Base-by-base conservation (phyloP, 2,888 invertebrate genomes). In the Oscheius sp. region DNA sequence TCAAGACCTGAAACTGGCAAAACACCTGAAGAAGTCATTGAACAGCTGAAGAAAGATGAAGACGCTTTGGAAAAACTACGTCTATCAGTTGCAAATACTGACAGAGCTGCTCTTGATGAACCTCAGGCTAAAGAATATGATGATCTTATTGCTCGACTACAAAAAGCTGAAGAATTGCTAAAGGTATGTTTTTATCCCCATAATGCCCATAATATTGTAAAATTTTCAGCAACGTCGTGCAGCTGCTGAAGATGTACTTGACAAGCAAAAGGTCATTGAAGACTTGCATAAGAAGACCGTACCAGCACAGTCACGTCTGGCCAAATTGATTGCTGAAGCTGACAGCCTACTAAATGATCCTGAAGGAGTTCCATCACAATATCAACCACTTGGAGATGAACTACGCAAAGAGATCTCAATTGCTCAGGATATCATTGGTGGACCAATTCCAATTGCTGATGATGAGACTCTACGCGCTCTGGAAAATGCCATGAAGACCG, bases 281-380 rank as follows among this genome's bases (percentile, higher is more conserved):
- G 68, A 69, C 6, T 64, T 81, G 21, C 78, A 77, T 49, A 73
- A 72, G 43, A 69, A 73, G 7, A 58, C 75, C 35, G 70, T 72
- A 25, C 76, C 73, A 45, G 56, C 75, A 21, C 66, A 71, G 43
- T 69, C 73, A 29, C 71, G 74, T 9, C 76, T 81, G 45, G 76
- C 76, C n/a, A 71, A 73, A 56, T 76, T 81, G 56, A 76, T 81
- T 55, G 73, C 71, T 52, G 77, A 77, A 46, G 78, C 77, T 23
- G 69, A 75, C 43, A 69, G 73, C 43, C 76, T 81, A 23, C 69
- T 79, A n/a, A 43, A 69, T 59, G 74, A 81, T 49, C 73, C 78
- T 61, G 79, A 81, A 69, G 81, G 78, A 18, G 69, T 78, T 55
- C 81, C 81, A 29, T 73, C 72, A 46, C 68, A 75, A 27, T 81